phyloP scores from a whole-genome alignment of 2,797 vertebrate species.

The Mionectes olivaceus region DNA sequence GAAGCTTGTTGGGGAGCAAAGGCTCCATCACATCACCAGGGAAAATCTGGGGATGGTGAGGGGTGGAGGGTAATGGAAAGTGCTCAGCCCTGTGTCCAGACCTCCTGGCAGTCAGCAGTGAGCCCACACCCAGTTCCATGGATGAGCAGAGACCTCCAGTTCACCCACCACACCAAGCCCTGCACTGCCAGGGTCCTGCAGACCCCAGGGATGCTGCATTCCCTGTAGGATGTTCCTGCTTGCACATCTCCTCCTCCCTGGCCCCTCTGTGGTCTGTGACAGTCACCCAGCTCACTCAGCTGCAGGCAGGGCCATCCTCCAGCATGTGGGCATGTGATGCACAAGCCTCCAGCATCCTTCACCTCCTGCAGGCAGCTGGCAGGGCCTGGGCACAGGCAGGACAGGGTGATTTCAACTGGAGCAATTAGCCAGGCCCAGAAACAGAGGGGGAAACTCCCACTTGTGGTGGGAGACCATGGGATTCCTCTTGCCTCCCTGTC shows the following conservation, averaged over 20 bases:
- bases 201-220: accelerated
- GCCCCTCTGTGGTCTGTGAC: background rate
- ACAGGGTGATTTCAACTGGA: background rate
- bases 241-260: background rate
- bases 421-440: background rate
- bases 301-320: background rate
- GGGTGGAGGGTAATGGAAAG: background rate
- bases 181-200: background rate
- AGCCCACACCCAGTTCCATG: accelerated
- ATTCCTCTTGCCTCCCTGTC: background rate
- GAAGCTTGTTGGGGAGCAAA: background rate
- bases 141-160: background rate
- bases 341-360: background rate
- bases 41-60: background rate
- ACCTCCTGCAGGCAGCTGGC: background rate
- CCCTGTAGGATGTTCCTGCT: background rate
- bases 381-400: background rate
- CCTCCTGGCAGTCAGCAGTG: background rate
- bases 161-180: background rate
- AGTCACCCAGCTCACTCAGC: background rate
- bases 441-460: background rate
- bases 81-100: background rate
- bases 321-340: accelerated
- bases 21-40: accelerated
- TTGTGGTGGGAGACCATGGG: accelerated